Evolutionary conservation across 2,888 invertebrate species (phyloP).

Genomic region (Arge pagana): DNA sequence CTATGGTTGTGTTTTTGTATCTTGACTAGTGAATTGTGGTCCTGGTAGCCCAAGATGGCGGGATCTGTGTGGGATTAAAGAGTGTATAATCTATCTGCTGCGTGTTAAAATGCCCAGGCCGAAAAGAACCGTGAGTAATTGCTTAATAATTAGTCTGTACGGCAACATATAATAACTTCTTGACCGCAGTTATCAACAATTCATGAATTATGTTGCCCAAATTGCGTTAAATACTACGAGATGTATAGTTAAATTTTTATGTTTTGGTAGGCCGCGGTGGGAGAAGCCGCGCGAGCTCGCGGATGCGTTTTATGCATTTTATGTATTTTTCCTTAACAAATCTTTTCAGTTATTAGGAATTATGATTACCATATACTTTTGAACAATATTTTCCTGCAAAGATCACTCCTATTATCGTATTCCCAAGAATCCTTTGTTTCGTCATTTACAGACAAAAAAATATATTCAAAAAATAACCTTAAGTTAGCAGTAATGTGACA

Average conservation of each 20-base stretch:
- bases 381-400: neutral
- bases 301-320: constrained; percentile 18
- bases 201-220: neutral
- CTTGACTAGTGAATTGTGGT: constrained; percentile 45
- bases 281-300: constrained; percentile 19
- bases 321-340: too few species aligned
- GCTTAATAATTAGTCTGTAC: constrained; percentile 14
- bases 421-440: constrained; percentile 14
- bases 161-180: constrained; percentile 4
- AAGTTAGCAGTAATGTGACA: constrained; percentile 21
- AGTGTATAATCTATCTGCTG: constrained; percentile 32
- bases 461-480: constrained; percentile 18
- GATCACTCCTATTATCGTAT: neutral
- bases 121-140: constrained; percentile 42
- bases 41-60: constrained; percentile 52
- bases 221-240: neutral
- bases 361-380: constrained; percentile 3
- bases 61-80: constrained; percentile 45
- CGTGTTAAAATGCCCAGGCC: constrained; percentile 45
- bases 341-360: too few species aligned
- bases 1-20: constrained; percentile 52
- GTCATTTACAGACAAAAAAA: constrained; percentile 11
- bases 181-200: neutral
- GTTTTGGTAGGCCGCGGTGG: constrained; percentile 14
- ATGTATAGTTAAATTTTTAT: constrained; percentile 8